phyloP scores from a whole-genome alignment of 2,113 vertebrate genomes.

The Planiliza haematocheilus region DNA sequence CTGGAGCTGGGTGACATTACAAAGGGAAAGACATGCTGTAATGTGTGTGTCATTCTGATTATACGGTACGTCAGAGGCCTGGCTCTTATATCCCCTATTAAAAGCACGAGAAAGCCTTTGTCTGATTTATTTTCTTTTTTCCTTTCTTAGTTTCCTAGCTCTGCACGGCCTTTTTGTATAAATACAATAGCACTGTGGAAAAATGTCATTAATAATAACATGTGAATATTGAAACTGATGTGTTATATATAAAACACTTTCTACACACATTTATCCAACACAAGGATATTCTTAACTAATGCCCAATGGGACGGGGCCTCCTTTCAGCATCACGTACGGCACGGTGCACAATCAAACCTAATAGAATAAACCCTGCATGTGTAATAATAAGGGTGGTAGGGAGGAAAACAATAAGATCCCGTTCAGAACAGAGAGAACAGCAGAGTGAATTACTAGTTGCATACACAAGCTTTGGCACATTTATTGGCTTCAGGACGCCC shows the following conservation, averaged over 20 bases:
- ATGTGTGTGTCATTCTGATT: neutral
- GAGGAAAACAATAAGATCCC: conserved; percentile 19
- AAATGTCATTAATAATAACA: neutral
- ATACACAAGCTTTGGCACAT: conserved; percentile 6
- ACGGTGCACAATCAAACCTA: neutral
- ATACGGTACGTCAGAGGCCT: neutral
- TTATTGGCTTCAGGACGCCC: conserved; percentile 40
- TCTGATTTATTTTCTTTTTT: neutral
- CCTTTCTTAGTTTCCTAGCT: neutral
- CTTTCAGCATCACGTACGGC: neutral
- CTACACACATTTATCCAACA: conserved; percentile 2
- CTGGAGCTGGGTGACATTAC: neutral
- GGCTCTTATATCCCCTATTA: neutral
- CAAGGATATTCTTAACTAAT: neutral
- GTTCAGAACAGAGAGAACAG: conserved; percentile 10
- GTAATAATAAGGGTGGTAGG: neutral
- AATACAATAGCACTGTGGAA: neutral
- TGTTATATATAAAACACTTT: neutral
- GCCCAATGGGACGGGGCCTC: neutral
- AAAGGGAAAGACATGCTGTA: conserved; percentile 1
- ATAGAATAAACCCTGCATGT: conserved; percentile 17
- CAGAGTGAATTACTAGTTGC: conserved; percentile 13
- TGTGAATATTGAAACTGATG: neutral
- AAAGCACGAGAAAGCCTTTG: conserved; percentile 7
- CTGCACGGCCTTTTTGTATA: accelerated